phyloP scores from a whole-genome alignment of 2,888 invertebrate species.

The Sinelater perroti region DNA sequence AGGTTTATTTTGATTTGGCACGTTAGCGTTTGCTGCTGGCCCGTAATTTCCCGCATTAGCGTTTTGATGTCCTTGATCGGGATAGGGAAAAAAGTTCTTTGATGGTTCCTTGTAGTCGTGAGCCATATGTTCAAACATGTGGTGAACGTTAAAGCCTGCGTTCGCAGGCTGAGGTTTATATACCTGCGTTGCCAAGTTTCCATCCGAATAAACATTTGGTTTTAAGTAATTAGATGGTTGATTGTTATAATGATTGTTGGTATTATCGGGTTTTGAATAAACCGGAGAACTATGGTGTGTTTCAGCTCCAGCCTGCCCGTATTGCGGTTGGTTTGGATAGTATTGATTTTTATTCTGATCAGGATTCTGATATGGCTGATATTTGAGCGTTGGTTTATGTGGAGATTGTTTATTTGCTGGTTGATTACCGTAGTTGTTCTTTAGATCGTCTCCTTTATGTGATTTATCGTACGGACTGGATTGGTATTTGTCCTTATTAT shows the following conservation, averaged over 20 bases:
- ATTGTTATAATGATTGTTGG: neutral
- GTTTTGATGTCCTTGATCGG: constrained; percentile 1
- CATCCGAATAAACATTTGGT: neutral
- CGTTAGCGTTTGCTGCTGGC: constrained; percentile 4
- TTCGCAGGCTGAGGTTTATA: neutral
- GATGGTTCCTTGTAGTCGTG: constrained; percentile 3
- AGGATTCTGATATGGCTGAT: neutral
- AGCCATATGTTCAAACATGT: constrained; percentile 9
- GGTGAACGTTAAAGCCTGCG: constrained; percentile 5
- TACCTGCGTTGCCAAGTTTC: neutral
- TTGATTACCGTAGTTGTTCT: neutral
- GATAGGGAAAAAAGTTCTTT: constrained; percentile 21
- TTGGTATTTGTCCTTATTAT: too few relatives aligned
- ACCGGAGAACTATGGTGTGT: too few relatives aligned
- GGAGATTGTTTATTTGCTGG: neutral
- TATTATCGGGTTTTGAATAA: neutral
- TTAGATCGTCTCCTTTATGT: neutral
- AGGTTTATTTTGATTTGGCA: constrained; percentile 41
- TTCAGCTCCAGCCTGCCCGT: too few relatives aligned
- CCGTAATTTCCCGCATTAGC: constrained; percentile 16
- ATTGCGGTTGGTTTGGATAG: neutral
- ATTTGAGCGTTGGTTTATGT: neutral
- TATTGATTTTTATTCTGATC: neutral
- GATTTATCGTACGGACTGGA: too few relatives aligned
- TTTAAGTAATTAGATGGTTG: neutral